phyloP scores from a whole-genome alignment of 2,113 vertebrate species.

The Willisornis vidua region DNA sequence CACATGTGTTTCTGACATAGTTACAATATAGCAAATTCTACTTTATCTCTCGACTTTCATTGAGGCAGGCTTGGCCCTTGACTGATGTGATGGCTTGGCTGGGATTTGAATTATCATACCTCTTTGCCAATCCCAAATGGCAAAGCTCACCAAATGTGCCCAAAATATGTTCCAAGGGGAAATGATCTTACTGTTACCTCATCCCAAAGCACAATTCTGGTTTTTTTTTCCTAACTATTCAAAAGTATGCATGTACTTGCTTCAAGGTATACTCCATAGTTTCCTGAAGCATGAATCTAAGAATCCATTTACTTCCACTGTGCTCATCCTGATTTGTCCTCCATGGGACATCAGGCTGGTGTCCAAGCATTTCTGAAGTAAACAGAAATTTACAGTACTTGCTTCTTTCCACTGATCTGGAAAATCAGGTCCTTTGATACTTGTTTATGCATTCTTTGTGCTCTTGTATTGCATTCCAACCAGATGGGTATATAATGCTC shows the following conservation, averaged over 20 bases:
- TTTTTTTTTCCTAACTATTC: neutral
- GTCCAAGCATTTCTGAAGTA: neutral
- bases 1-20: neutral
- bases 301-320: neutral
- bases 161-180: neutral
- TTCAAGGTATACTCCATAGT: neutral
- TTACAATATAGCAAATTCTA: neutral
- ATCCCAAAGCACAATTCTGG: neutral
- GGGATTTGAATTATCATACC: neutral
- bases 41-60: neutral
- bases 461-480: neutral
- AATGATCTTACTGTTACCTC: neutral
- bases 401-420: neutral
- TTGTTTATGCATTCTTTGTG: neutral
- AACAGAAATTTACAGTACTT: neutral
- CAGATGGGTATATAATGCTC: neutral
- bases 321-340: neutral
- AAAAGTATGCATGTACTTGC: neutral
- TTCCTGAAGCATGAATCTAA: neutral
- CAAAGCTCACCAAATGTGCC: neutral
- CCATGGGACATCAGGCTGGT: neutral
- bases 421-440: neutral
- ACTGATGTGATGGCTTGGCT: neutral
- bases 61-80: neutral
- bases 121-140: neutral